phyloP scores from a whole-genome alignment of 2,797 vertebrate species.

The Sardinella longiceps region DNA sequence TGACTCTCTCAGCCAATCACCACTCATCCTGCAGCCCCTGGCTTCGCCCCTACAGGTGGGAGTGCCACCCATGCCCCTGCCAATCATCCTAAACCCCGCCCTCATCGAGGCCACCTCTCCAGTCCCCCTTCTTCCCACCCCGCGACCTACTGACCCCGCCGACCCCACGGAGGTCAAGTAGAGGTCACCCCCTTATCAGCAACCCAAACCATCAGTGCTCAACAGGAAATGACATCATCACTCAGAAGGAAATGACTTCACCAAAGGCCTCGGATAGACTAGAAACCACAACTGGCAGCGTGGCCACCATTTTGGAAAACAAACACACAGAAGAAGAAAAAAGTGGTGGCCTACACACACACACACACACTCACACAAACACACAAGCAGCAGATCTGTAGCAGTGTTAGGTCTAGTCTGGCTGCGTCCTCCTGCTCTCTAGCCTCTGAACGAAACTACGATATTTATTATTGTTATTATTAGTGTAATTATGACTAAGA shows the following conservation, averaged over 20 bases:
- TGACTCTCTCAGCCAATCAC: constrained; percentile 80
- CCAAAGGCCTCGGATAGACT: not conserved
- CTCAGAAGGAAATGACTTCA: constrained; percentile 1
- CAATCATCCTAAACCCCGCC: constrained; percentile 97
- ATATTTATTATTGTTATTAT: not conserved
- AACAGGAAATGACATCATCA: not conserved
- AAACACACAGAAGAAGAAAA: not conserved
- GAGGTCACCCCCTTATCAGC: constrained; percentile 69
- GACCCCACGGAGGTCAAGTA: constrained; percentile 86
- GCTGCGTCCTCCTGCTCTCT: not conserved
- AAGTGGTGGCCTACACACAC: constrained; percentile 43
- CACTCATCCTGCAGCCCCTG: constrained; percentile 93
- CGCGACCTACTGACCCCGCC: constrained; percentile 77
- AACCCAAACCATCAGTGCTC: constrained; percentile 7
- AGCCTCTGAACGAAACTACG: not conserved
- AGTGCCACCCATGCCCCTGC: constrained; percentile 93
- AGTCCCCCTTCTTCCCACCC: constrained; percentile 86
- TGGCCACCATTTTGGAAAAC: not conserved
- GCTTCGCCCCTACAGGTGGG: constrained; percentile 95
- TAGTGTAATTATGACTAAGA: too few species aligned
- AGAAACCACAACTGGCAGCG: not conserved
- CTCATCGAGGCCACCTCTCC: constrained; percentile 97
- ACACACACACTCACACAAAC: not conserved
- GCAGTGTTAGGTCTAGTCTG: not conserved
- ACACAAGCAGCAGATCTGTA: constrained; percentile 45